Percentiles rank a stretch among this genome's conserved stretches.
Evolutionary conservation across 2,888 invertebrate species (phyloP).

Genomic region (Mamestra brassicae): DNA sequence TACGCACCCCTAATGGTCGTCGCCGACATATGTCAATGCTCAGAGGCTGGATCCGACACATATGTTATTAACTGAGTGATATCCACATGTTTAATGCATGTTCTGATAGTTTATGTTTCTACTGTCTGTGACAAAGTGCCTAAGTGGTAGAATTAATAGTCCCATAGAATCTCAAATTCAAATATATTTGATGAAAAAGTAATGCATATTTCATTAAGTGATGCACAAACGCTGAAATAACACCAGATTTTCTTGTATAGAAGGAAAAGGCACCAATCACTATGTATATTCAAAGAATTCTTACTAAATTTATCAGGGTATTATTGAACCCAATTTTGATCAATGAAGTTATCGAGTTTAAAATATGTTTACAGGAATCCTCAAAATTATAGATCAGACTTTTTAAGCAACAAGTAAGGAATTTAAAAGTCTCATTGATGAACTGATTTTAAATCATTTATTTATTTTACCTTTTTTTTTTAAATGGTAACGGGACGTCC

Average conservation of each 20-base stretch:
- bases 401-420: neutral
- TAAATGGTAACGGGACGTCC: too few relatives aligned
- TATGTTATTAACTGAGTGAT: neutral
- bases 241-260: neutral
- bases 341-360: neutral
- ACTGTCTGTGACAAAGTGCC: conserved; percentile 6
- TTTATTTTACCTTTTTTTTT: neutral
- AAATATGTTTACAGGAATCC: neutral
- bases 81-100: neutral
- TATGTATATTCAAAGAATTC: neutral
- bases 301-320: neutral
- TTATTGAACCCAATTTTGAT: neutral
- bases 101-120: neutral
- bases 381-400: neutral
- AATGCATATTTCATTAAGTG: conserved; percentile 14
- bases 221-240: neutral
- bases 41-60: neutral
- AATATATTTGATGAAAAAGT: conserved; percentile 18
- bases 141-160: conserved; percentile 2
- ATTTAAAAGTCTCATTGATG: neutral
- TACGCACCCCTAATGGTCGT: neutral
- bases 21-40: neutral
- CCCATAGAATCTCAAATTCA: conserved; percentile 6
- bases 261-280: neutral
- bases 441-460: neutral